Evolutionary conservation across 1,140 invertebrate genomes (phyloP).

Genomic region (Drosophila ohnishii): DNA sequence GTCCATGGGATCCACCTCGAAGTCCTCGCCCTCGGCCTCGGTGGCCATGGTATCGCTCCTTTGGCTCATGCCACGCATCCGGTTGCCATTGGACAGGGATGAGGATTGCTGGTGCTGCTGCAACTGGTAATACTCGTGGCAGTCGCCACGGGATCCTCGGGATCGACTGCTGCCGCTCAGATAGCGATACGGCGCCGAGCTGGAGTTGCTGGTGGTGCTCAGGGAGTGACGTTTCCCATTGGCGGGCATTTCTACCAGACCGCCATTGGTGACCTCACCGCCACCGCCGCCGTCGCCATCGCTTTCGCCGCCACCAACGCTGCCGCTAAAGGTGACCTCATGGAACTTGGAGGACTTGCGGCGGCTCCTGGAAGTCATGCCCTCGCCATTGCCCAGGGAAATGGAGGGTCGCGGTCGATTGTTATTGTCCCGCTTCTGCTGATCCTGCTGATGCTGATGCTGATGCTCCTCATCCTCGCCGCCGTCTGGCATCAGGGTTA

Average conservation of each 20-base stretch:
- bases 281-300: constrained; percentile 45
- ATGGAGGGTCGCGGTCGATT: constrained; percentile 58
- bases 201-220: constrained; percentile 66
- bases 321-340: constrained; percentile 79
- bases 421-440: constrained; percentile 53
- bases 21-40: constrained; percentile 68
- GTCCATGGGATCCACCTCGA: constrained; percentile 72
- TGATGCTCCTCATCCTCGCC: constrained; percentile 4
- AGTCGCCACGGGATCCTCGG: constrained; percentile 54
- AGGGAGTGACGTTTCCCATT: constrained; percentile 53
- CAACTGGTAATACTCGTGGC: constrained; percentile 66
- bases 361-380: constrained; percentile 38
- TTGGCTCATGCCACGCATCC: constrained; percentile 38
- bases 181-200: constrained; percentile 56
- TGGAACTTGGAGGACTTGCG: constrained; percentile 78
- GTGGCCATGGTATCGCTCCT: constrained; percentile 72
- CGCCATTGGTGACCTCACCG: not conserved
- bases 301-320: constrained; percentile 75
- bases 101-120: constrained; percentile 42
- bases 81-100: constrained; percentile 49
- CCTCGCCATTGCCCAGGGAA: constrained; percentile 52
- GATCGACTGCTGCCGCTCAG: constrained; percentile 42
- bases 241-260: not conserved
- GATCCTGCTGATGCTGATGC: constrained; percentile 19
- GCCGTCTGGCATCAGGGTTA: constrained; percentile 46